These are phyloP conservation scores for Vulpes lagopus DNA, from an alignment of 2,113 vertebrate genomes.

Conservation along the genomic window DNA sequence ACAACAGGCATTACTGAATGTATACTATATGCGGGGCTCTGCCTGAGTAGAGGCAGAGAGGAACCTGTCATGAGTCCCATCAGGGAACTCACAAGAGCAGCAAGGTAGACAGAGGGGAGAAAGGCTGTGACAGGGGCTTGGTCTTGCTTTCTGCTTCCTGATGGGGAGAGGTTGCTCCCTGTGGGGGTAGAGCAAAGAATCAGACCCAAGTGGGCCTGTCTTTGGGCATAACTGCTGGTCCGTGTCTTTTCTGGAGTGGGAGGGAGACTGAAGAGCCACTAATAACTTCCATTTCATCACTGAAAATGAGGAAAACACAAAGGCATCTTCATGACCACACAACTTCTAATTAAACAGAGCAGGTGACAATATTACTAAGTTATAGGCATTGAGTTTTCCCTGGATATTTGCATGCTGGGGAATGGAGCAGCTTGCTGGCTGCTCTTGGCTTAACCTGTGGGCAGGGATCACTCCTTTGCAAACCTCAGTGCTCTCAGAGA, in stretches of 20 bases:
- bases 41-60: neutral
- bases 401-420: neutral
- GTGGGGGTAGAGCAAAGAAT: neutral
- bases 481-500: neutral
- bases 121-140: neutral
- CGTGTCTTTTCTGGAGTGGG: neutral
- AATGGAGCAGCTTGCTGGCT: neutral
- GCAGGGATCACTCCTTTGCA: neutral
- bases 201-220: neutral
- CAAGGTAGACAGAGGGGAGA: neutral
- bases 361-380: neutral
- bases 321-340: neutral
- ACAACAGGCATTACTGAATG: neutral
- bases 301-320: neutral
- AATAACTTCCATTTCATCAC: neutral
- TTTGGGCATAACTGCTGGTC: neutral
- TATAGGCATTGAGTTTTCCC: neutral
- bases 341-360: conserved; percentile 22
- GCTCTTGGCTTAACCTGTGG: neutral
- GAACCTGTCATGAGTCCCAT: neutral
- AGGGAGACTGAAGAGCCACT: neutral
- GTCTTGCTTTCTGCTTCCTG: neutral
- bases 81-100: neutral
- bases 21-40: neutral
- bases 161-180: neutral